Conservation (phyloP, 2,888 invertebrate genomes). For the Phrixothrix hirtus region DNA sequence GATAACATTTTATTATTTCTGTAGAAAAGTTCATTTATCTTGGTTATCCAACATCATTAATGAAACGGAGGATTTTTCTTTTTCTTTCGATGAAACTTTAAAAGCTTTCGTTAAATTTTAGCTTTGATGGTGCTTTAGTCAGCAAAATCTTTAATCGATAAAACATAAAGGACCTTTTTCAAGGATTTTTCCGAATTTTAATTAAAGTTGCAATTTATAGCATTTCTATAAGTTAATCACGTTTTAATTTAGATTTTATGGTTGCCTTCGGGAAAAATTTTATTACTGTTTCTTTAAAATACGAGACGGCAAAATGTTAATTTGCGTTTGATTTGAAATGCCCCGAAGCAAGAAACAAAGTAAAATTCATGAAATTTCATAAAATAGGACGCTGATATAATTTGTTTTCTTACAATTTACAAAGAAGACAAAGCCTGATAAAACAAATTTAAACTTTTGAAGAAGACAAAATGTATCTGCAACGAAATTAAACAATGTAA, state of each 20-base stretch:
- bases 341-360: too few relatives aligned
- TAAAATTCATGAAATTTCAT: too few relatives aligned
- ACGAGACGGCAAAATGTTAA: too few relatives aligned
- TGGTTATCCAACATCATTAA: constrained; percentile 1
- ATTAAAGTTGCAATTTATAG: neutral
- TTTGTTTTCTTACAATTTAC: too few relatives aligned
- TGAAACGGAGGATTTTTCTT: neutral
- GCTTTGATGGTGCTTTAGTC: neutral
- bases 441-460: too few relatives aligned
- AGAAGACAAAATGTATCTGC: too few relatives aligned
- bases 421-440: too few relatives aligned
- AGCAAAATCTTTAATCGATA: neutral
- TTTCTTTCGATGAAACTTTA: neutral
- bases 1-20: neutral
- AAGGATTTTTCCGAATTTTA: neutral
- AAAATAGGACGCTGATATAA: too few relatives aligned
- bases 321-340: too few relatives aligned
- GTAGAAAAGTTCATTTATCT: constrained; percentile 3
- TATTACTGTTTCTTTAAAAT: too few relatives aligned
- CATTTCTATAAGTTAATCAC: neutral
- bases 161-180: neutral
- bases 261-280: too few relatives aligned
- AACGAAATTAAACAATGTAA: too few relatives aligned
- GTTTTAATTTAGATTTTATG: neutral
- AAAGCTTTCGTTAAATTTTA: constrained; percentile 3